These are phyloP conservation scores for Neolamprologus tretocephalus DNA, from an alignment of 2,113 vertebrate species.

Conservation along the genomic window DNA sequence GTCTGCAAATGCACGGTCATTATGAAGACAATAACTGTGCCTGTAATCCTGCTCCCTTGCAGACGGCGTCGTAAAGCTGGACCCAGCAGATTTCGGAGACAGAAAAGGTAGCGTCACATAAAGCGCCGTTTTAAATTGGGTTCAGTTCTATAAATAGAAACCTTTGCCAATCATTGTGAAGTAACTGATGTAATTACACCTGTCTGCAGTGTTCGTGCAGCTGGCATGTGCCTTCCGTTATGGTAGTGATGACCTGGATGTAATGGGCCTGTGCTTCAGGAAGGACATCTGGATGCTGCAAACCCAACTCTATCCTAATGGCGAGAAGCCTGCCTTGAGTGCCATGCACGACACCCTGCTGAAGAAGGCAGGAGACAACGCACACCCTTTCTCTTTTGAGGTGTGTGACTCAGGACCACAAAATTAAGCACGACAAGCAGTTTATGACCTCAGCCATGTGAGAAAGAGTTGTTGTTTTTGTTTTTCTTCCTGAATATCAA, in stretches of 20 bases:
- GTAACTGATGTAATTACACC: not conserved
- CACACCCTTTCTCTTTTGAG: conserved; percentile 59
- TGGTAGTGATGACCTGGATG: conserved; percentile 71
- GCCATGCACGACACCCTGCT: conserved; percentile 67
- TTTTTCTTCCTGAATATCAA: not conserved
- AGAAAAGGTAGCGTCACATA: conserved; percentile 61
- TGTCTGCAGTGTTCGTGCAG: conserved; percentile 66
- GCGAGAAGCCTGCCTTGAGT: conserved; percentile 43
- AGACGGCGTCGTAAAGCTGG: conserved; percentile 70
- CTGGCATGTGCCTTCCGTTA: conserved; percentile 74
- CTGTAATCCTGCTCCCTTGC: not conserved
- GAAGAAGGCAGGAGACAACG: conserved; percentile 70
- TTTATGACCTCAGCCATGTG: not conserved
- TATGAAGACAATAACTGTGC: not conserved
- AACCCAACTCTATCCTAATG: conserved; percentile 59
- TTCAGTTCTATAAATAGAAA: not conserved
- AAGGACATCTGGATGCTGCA: conserved; percentile 72
- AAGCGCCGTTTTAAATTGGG: not conserved
- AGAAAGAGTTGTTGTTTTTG: not conserved
- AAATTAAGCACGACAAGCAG: not conserved
- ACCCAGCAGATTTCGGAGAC: conserved; percentile 50
- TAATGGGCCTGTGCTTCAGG: conserved; percentile 72
- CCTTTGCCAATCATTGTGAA: not conserved
- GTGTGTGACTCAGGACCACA: conserved; percentile 19
- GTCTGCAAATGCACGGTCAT: not conserved